Conservation (phyloP, 2,113 vertebrate genomes). For the Tragelaphus imberbis region DNA sequence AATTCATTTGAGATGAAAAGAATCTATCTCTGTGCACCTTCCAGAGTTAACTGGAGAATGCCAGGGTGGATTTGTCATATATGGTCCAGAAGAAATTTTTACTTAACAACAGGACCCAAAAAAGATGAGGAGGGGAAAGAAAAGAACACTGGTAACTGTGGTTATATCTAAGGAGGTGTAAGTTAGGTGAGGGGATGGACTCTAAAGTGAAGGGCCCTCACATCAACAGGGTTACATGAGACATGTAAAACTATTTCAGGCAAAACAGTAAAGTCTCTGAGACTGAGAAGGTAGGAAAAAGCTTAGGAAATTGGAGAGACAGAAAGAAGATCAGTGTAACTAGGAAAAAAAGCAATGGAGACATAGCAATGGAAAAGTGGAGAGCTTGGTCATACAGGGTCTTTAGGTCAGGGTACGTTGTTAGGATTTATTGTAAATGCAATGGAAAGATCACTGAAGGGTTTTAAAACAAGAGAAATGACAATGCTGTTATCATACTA, state of each 20-base stretch:
- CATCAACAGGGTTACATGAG: not conserved
- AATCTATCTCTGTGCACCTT: not conserved
- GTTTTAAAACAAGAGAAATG: not conserved
- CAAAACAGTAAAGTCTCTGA: not conserved
- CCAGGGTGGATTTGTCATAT: not conserved
- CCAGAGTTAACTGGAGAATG: not conserved
- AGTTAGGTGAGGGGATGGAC: not conserved
- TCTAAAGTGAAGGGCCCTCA: not conserved
- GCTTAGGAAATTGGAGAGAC: not conserved
- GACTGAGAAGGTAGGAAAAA: not conserved
- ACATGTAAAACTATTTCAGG: not conserved
- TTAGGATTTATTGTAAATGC: slow-evolving; percentile 14
- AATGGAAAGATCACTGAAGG: not conserved
- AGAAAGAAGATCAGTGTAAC: not conserved
- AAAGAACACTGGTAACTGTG: not conserved
- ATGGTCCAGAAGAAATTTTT: slow-evolving; percentile 32
- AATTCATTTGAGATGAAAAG: slow-evolving; percentile 11
- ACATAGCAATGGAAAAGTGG: not conserved
- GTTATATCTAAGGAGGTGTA: not conserved
- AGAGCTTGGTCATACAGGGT: not conserved
- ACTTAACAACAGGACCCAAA: not conserved
- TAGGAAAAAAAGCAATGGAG: not conserved
- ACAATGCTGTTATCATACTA: not conserved
- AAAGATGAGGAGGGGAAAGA: not conserved
- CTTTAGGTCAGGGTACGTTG: not conserved